These are phyloP conservation scores for Onchidella celtica DNA, from an alignment of 2,888 invertebrate genomes.

Conservation along the genomic window DNA sequence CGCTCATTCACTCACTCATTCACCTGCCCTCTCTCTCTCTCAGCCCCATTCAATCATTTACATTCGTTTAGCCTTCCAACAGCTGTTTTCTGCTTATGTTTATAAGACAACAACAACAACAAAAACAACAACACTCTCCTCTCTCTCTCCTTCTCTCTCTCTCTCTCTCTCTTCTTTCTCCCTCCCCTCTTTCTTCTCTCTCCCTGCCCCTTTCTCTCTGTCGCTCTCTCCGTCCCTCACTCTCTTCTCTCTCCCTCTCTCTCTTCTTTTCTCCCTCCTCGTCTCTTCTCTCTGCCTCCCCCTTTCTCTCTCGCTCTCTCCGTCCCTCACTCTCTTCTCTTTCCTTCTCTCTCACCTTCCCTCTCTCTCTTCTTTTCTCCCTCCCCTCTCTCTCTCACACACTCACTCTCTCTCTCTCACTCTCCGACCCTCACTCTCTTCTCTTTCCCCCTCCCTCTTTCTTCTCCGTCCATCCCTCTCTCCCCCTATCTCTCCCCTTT, in stretches of 20 bases:
- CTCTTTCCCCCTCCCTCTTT: background rate
- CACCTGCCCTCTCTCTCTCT: background rate
- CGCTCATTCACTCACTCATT: no score
- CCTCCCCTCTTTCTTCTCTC: background rate
- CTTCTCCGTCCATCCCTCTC: background rate
- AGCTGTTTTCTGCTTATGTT: no score
- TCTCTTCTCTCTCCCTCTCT: background rate
- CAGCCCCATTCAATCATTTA: background rate
- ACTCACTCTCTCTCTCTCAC: background rate
- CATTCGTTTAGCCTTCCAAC: background rate
- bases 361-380: background rate
- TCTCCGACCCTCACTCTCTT: background rate
- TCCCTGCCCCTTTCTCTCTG: background rate
- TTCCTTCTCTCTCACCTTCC: background rate
- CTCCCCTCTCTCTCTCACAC: background rate
- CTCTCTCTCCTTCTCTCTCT: background rate
- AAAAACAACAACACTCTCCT: background rate
- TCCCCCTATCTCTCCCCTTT: background rate
- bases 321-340: background rate
- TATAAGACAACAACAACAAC: no score
- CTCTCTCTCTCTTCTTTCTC: background rate
- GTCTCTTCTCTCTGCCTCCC: background rate
- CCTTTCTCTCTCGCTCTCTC: background rate
- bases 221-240: background rate
- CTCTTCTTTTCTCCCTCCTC: background rate